A percentile compares a stretch with the other conserved stretches of the same genome.
These are phyloP conservation scores for Protophormia terraenovae DNA, from an alignment of 2,888 invertebrate species.

Conservation along the genomic window DNA sequence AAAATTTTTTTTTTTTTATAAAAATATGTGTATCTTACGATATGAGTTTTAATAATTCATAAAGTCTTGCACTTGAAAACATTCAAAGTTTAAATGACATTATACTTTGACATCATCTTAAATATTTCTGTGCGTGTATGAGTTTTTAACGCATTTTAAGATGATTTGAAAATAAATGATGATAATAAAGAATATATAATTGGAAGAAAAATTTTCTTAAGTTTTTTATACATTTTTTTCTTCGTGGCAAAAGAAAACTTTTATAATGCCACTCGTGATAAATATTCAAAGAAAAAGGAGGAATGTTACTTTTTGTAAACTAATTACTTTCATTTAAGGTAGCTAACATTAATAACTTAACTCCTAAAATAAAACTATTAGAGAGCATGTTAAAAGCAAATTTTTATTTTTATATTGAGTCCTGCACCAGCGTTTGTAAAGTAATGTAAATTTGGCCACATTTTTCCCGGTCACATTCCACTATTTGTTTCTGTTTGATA, in stretches of 20 bases:
- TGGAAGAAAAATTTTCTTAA: neutral
- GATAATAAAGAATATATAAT: neutral
- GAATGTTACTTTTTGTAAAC: too few relatives aligned
- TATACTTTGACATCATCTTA: neutral
- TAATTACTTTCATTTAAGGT: too few relatives aligned
- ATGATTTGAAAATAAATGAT: neutral
- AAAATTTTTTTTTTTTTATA: neutral
- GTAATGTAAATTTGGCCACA: too few relatives aligned
- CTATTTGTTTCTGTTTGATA: too few relatives aligned
- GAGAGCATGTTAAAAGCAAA: too few relatives aligned
- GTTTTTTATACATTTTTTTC: neutral
- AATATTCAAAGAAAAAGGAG: too few relatives aligned
- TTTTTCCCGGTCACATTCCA: too few relatives aligned
- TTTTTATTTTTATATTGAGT: too few relatives aligned
- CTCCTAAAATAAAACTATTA: too few relatives aligned
- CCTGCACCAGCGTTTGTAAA: too few relatives aligned
- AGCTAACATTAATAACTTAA: too few relatives aligned
- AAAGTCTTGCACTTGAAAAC: constrained; percentile 16
- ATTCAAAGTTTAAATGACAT: constrained; percentile 10
- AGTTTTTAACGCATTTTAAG: neutral
- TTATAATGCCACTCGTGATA: neutral
- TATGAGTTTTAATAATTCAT: constrained; percentile 13
- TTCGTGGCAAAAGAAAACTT: neutral
- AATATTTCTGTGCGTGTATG: neutral
- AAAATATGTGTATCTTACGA: neutral